Conservation (phyloP, 2,888 invertebrate species). For the Cerceris ruficornis region DNA sequence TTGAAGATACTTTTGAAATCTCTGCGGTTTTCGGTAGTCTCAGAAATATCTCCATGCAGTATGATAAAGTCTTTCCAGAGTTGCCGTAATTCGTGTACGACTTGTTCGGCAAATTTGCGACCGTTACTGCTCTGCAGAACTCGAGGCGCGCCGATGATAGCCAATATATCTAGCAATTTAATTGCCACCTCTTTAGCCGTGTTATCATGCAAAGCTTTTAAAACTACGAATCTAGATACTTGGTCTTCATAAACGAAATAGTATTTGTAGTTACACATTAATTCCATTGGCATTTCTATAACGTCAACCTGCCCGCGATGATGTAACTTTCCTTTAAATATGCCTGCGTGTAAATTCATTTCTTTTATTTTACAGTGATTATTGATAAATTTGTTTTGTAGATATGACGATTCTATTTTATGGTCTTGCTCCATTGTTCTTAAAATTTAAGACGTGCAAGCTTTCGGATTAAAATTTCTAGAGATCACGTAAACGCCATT, state of each 20-base stretch:
- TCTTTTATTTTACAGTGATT: conserved; percentile 11
- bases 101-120: conserved; percentile 65
- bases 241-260: conserved; percentile 73
- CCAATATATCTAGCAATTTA: conserved; percentile 68
- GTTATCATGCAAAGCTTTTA: conserved; percentile 63
- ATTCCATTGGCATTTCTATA: conserved; percentile 66
- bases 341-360: conserved; percentile 26
- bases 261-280: conserved; percentile 55
- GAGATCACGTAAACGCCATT: too few relatives aligned
- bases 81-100: conserved; percentile 65
- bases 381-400: not conserved
- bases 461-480: too few relatives aligned
- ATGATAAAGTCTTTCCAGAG: conserved; percentile 68
- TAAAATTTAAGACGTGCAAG: not conserved
- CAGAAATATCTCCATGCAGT: conserved; percentile 62
- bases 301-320: conserved; percentile 70
- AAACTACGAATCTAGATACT: conserved; percentile 68
- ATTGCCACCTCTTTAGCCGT: conserved; percentile 63
- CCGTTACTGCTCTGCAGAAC: conserved; percentile 73
- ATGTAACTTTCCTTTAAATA: conserved; percentile 18
- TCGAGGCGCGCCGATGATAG: conserved; percentile 72
- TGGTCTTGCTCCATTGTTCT: not conserved
- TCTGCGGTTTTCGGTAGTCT: conserved; percentile 41
- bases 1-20: conserved; percentile 67
- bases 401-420: not conserved